Conservation (phyloP, 2,888 invertebrate species). For the Latrodectus hesperus region DNA sequence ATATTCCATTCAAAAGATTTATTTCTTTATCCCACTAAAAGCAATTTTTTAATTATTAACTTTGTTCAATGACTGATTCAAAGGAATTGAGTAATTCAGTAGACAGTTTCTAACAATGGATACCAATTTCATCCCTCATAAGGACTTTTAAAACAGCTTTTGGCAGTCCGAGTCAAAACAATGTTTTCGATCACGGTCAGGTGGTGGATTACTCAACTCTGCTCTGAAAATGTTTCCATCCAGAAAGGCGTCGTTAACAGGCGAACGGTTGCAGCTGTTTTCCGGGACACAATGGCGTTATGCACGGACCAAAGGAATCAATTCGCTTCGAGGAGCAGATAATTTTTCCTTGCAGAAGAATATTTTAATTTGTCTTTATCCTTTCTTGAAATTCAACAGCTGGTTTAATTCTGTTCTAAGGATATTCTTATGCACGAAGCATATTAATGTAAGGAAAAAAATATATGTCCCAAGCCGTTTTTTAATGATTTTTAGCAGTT, state of each 20-base stretch:
- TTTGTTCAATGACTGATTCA: no score
- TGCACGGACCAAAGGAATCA: conserved; percentile 14
- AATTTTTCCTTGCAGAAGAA: conserved; percentile 18
- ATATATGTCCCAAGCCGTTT: no score
- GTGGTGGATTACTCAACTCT: not conserved
- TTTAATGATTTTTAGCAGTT: no score
- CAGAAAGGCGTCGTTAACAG: conserved; percentile 18
- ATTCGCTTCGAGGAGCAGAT: conserved; percentile 8
- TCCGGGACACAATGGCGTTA: conserved; percentile 4
- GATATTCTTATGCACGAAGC: not conserved
- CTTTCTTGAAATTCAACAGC: not conserved
- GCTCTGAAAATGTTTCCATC: conserved; percentile 39
- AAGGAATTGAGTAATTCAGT: no score
- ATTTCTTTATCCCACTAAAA: no score
- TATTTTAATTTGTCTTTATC: conserved; percentile 44
- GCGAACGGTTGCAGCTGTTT: conserved; percentile 37
- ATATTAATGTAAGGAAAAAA: not conserved
- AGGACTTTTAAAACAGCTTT: no score
- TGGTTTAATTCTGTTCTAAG: not conserved
- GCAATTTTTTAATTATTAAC: no score
- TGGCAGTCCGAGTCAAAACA: no score
- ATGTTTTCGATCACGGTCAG: not conserved
- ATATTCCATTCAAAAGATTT: no score
- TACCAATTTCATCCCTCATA: no score
- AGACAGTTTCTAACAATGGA: no score